Base-by-base conservation (phyloP, 2,113 vertebrate genomes). In the Calypte anna region DNA sequence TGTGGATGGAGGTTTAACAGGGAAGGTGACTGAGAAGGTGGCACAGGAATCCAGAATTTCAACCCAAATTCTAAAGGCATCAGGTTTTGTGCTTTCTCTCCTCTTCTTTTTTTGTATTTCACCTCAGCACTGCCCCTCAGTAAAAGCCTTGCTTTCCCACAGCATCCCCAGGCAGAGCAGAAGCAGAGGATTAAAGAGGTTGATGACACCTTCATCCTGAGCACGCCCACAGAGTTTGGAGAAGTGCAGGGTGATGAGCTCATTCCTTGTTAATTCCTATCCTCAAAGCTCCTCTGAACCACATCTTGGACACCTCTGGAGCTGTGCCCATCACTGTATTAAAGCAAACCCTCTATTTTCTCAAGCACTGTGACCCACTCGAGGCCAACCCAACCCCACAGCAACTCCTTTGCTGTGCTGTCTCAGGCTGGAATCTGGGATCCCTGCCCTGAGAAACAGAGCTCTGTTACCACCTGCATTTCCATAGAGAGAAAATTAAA, bases 401-500 rank as follows among this genome's bases (percentile, higher is more conserved):
- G 53, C 43, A 90, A 27, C 12, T 64, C 44, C 50, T 84, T 33
- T 69, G 72, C 20, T 50, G 19, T 64, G 24, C 77, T 82, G 64
- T 63, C 55, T 74, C 33, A 17, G 33, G 31, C 79, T 78, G 59
- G 43, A 82, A 59, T 83, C 28, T 44, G 54, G 44, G n/a, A 89
- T 87, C 51, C 43, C 22, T 82, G 54, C 43, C 20, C 30, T 76
- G 61, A 19, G 17, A 91, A 87, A 68, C 36, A 75, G 33, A 12
- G 54, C 46, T 59, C 43, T 54, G 46, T 50, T 61, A 76, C 44
- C 28, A 61, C 1, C 3, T n/a, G 5, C 55, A 50, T 84, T 80
- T 91, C 86, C 55, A 43, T 4, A 57, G 14, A 95, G 58, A 73
- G 76, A 93, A 79, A 96, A 94, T 15, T 25, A 82, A 86, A 88